Conservation (phyloP, 1,140 invertebrate genomes). For the Bilobella aurantiaca region DNA sequence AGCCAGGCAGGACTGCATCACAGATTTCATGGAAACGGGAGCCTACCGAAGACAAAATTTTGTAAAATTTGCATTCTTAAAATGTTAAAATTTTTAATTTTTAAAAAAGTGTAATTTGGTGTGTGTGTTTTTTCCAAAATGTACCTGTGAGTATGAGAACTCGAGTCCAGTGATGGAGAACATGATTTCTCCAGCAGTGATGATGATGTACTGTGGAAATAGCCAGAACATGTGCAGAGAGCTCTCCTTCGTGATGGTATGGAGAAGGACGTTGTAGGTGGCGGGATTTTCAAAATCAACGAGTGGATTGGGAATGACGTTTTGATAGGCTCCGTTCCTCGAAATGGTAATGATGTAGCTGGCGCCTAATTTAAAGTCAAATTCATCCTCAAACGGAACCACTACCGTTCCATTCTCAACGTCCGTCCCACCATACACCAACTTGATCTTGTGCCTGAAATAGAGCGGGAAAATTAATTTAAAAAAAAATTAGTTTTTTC, state of each 20-base stretch:
- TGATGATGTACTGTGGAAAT: conserved; percentile 41
- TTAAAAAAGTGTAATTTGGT: no score
- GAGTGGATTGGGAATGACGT: not conserved
- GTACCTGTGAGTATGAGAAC: conserved; percentile 75
- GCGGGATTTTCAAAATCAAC: not conserved
- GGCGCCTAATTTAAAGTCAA: conserved; percentile 1
- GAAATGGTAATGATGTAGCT: conserved; percentile 11
- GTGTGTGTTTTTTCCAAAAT: no score
- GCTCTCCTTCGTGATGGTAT: conserved; percentile 23
- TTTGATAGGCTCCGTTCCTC: not conserved
- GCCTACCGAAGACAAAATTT: conserved; percentile 53
- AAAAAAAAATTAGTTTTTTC: no score
- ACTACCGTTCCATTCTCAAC: not conserved
- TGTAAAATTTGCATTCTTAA: no score
- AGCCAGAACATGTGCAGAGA: conserved; percentile 32
- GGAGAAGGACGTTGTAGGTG: not conserved
- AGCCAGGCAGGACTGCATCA: conserved; percentile 82
- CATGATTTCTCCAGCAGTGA: conserved; percentile 54
- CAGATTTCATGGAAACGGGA: conserved; percentile 81
- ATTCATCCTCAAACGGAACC: not conserved
- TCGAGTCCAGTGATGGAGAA: conserved; percentile 76
- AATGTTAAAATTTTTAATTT: no score
- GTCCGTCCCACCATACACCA: not conserved
- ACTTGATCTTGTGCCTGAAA: not conserved
- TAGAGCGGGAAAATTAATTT: not conserved